Evolutionary conservation across 2,113 vertebrate species (phyloP).

Genomic region (Trichomycterus rosablanca): DNA sequence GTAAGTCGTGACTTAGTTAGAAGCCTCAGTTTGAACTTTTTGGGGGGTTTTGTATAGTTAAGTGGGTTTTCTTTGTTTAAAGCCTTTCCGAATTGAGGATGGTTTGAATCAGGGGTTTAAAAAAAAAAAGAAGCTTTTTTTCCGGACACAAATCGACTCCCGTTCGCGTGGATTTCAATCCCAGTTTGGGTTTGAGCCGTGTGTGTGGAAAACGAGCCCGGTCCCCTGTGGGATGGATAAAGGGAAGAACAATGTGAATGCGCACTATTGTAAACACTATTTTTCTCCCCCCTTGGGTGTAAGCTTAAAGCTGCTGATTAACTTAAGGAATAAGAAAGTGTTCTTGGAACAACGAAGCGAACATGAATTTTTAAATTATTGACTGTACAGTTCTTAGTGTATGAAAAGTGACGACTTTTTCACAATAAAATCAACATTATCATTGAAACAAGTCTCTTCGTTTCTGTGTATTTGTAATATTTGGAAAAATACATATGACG

Average conservation of each 20-base stretch:
- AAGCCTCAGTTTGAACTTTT: slow-evolving; percentile 23
- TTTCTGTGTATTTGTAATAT: neutral
- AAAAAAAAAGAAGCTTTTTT: no score
- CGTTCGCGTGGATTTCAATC: no score
- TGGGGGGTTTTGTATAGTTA: slow-evolving; percentile 23
- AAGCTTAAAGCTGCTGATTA: slow-evolving; percentile 58
- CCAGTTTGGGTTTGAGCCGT: no score
- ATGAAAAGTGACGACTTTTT: slow-evolving; percentile 47
- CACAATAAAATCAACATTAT: slow-evolving; percentile 52
- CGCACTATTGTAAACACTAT: slow-evolving; percentile 55
- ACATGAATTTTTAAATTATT: slow-evolving; percentile 50
- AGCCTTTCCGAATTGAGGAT: no score
- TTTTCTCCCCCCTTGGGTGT: slow-evolving; percentile 50
- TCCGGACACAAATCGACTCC: no score
- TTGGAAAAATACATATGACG: no score
- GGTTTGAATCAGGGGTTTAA: no score
- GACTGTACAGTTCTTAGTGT: slow-evolving; percentile 58
- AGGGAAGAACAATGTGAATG: slow-evolving; percentile 46
- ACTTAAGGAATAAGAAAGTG: no score
- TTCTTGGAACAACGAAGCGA: slow-evolving; percentile 36
- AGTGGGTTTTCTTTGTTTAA: slow-evolving; percentile 11
- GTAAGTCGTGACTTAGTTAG: slow-evolving; percentile 33
- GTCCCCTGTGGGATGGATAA: slow-evolving; percentile 26
- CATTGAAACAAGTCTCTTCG: slow-evolving; percentile 13
- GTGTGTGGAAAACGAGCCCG: neutral